Evolutionary conservation across 2,113 vertebrate species (phyloP), one percentile per base, ranked within the genome.

Genomic region (Carlito syrichta): DNA sequence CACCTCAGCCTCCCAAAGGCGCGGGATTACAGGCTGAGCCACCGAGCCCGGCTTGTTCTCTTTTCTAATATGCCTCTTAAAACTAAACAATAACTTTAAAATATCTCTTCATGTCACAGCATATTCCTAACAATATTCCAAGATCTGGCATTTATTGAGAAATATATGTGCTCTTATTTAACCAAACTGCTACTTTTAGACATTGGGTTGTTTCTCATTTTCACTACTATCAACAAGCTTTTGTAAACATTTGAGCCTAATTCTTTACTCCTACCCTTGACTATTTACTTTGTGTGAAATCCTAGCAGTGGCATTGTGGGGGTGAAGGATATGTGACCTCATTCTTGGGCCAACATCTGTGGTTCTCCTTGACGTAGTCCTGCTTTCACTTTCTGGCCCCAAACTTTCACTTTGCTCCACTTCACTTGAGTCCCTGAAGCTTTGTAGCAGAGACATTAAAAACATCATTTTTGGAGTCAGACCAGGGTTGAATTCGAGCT

Each of bases 41-140:
- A n/a, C n/a, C n/a, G n/a, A n/a, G n/a, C n/a, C n/a, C n/a, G n/a
- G n/a, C n/a, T n/a, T n/a, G n/a, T n/a, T n/a, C n/a, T n/a, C n/a
- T 66, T 19, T 66, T 66, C 32, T 91, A 76, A 69, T 66, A 87
- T 54, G 30, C 40, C 14, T 94, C 84, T 93, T 83, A 92, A 95
- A 95, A 87, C n/a, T 35, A 86, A 89, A 45, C 74, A 86, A 69
- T 58, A 69, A 38, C 60, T 95, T 95, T n/a, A 50, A 69, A 60
- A 43, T 74, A 56, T 68, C 60, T 86, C 68, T 56, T 68, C 35
- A 3, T 69, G 17, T 81, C 76, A 89, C 20, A 83, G 3, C 38
- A 19, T n/a, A 56, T 35, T 48, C 56, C 69, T 45, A 40, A 56
- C 27, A 60, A 30, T 60, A 56, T 66, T 69, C 27, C 17, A 74